Evolutionary conservation across 2,888 invertebrate genomes (phyloP).

Genomic region (Chirona hameri): DNA sequence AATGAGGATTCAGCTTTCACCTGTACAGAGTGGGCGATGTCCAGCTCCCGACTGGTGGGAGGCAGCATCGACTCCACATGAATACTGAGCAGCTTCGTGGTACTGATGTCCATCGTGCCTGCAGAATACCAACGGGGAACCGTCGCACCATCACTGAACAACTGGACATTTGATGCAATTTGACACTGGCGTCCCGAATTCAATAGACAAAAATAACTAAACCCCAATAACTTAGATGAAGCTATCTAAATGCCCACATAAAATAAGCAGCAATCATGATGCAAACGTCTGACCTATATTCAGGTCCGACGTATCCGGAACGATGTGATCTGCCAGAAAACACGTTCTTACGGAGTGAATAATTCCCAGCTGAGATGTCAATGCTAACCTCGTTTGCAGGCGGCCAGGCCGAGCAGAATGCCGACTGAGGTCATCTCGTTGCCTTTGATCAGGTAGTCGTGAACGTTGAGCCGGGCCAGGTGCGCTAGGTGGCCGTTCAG

Average conservation of each 20-base stretch:
- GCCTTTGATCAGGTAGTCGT: constrained; percentile 81
- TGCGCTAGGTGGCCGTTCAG: constrained; percentile 80
- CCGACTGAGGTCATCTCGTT: constrained; percentile 92
- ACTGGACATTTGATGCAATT: no score
- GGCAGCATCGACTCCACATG: constrained; percentile 89
- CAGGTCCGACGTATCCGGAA: no score
- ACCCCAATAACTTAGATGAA: no score
- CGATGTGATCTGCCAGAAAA: no score
- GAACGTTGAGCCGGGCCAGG: constrained; percentile 80
- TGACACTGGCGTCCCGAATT: no score
- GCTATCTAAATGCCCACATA: no score
- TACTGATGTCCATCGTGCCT: constrained; percentile 80
- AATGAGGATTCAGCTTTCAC: neutral
- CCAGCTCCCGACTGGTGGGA: constrained; percentile 89
- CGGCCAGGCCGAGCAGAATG: constrained; percentile 75
- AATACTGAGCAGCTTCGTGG: constrained; percentile 80
- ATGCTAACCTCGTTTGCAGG: constrained; percentile 63
- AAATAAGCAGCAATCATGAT: no score
- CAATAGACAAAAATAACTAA: no score
- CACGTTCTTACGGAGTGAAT: no score
- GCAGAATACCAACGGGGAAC: constrained; percentile 40
- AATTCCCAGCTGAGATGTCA: no score
- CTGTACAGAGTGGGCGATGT: constrained; percentile 73
- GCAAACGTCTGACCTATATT: no score
- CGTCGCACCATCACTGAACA: no score